These are phyloP conservation scores for Chrysomallon squamiferum DNA, from an alignment of 1,140 invertebrate species.

Conservation along the genomic window DNA sequence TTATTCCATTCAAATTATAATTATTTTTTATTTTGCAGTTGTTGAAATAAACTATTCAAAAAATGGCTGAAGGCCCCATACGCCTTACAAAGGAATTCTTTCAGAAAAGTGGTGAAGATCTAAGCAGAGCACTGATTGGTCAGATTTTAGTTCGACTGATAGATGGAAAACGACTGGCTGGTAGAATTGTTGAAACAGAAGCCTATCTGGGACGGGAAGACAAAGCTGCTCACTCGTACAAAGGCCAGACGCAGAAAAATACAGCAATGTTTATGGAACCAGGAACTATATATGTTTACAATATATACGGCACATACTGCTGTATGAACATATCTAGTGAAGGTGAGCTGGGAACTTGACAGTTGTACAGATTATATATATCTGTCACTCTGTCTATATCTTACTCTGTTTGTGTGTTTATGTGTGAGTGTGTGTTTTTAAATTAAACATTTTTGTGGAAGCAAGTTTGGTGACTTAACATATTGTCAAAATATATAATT, in stretches of 20 bases:
- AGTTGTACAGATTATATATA: no score
- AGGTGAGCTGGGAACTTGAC: no score
- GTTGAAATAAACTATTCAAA: no score
- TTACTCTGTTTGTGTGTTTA: no score
- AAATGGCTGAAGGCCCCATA: not conserved
- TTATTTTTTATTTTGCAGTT: no score
- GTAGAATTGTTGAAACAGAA: slow-evolving; percentile 81
- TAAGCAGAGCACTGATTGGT: slow-evolving; percentile 70
- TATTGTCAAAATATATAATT: no score
- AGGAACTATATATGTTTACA: slow-evolving; percentile 82
- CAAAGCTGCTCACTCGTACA: slow-evolving; percentile 76
- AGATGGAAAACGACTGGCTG: slow-evolving; percentile 64
- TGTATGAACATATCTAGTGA: slow-evolving; percentile 82
- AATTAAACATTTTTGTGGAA: no score
- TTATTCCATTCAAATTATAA: no score
- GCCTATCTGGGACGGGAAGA: slow-evolving; percentile 77
- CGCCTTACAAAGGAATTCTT: slow-evolving; percentile 37
- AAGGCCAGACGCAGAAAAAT: slow-evolving; percentile 74
- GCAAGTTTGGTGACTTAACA: no score
- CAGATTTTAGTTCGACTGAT: slow-evolving; percentile 69
- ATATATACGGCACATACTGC: slow-evolving; percentile 84
- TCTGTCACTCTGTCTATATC: no score
- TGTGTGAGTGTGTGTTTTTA: no score
- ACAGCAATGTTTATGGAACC: slow-evolving; percentile 81
- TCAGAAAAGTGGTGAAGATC: slow-evolving; percentile 38